Conservation (phyloP, 37 sponge, comb jelly and placozoan genomes). For the Tethya wilhelma region DNA sequence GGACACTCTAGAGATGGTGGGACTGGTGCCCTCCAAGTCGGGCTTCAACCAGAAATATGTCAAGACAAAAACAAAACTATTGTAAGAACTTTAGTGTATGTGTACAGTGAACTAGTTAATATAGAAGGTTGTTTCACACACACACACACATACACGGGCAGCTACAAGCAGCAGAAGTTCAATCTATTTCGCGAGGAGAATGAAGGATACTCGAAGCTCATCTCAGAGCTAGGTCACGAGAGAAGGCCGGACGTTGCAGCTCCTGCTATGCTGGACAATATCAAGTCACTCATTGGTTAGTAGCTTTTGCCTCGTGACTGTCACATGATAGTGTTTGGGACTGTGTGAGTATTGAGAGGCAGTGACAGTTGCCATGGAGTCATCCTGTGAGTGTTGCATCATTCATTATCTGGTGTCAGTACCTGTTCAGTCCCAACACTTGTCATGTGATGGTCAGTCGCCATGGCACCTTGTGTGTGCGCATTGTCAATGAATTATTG, state of each 20-base stretch:
- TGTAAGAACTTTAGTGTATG: slow-evolving; percentile 58
- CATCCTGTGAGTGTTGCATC: no score
- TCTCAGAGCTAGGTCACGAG: slow-evolving; percentile 85
- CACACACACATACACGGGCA: slow-evolving; percentile 15
- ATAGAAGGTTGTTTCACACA: background rate
- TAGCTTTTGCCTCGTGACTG: no score
- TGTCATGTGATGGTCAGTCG: background rate
- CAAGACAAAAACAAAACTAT: slow-evolving; percentile 88
- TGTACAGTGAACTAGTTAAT: background rate
- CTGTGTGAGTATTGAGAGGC: background rate
- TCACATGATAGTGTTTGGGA: background rate
- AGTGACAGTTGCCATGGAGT: no score
- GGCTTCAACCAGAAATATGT: slow-evolving; percentile 91
- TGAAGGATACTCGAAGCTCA: slow-evolving; percentile 96
- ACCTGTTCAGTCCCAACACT: no score
- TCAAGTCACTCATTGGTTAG: slow-evolving; percentile 88
- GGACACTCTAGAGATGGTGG: slow-evolving; percentile 83
- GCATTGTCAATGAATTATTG: background rate
- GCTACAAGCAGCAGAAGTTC: slow-evolving; percentile 99
- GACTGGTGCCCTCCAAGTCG: slow-evolving; percentile 76
- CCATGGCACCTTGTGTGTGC: background rate
- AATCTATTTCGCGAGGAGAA: slow-evolving; percentile 98
- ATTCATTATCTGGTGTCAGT: no score
- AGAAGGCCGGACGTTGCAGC: slow-evolving; percentile 15
- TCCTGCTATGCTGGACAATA: slow-evolving; percentile 63